Conservation (phyloP, 2,888 invertebrate genomes). For the Ariolimax columbianus region DNA sequence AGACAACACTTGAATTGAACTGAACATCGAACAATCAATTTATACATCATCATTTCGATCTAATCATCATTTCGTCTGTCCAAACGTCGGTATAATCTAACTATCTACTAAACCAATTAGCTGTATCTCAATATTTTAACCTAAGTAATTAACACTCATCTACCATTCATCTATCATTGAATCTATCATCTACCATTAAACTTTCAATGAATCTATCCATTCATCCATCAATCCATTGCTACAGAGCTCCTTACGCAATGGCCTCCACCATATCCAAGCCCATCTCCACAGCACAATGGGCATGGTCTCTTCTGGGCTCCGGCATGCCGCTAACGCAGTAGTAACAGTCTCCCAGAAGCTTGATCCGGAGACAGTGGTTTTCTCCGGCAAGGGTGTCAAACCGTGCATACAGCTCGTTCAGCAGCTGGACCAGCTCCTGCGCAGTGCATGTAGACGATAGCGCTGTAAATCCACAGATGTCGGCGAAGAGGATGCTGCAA, state of each 20-base stretch:
- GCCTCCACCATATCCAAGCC: conserved; percentile 99
- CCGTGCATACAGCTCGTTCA: conserved; percentile 96
- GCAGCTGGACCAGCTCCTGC: conserved; percentile 94
- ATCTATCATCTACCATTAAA: too few species aligned
- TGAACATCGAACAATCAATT: too few species aligned
- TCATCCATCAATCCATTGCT: background rate
- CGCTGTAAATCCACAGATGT: conserved; percentile 98
- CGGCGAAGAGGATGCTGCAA: conserved; percentile 94
- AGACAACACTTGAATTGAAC: too few species aligned
- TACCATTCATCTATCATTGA: too few species aligned
- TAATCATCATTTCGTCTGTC: too few species aligned
- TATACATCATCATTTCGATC: too few species aligned
- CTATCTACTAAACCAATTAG: too few species aligned
- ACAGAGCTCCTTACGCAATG: conserved; percentile 90
- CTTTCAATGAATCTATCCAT: too few species aligned
- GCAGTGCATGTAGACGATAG: conserved; percentile 88
- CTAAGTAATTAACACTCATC: too few species aligned
- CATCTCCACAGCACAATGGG: conserved; percentile 98
- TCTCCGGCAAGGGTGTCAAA: conserved; percentile 93
- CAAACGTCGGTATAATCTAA: too few species aligned
- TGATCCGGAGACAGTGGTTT: conserved; percentile 96
- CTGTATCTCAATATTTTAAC: too few species aligned
- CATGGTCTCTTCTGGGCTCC: conserved; percentile 94
- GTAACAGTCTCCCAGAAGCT: conserved; percentile 96
- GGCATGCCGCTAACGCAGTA: conserved; percentile 96